Evolutionary conservation across 2,113 vertebrate species (phyloP), one percentile per base, ranked within the genome.

Genomic region (Hipposideros armiger): DNA sequence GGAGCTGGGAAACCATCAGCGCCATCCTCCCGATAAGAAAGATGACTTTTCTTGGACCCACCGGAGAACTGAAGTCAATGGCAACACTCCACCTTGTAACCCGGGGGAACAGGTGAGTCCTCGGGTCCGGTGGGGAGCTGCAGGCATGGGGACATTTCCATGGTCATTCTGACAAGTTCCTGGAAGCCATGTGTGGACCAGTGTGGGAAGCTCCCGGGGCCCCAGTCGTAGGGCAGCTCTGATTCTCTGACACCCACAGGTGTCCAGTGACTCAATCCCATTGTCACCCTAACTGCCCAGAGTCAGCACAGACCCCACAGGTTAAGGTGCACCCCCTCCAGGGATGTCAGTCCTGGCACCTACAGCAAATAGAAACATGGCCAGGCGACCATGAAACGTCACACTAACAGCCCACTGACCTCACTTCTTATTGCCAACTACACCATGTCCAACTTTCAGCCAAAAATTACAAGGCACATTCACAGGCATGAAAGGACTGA

Each of bases 91-190:
- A 47, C 20, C 6, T 36, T 22, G 40, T 64, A 28, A n/a, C 72
- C 2, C 2, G 28, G 26, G 67, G 45, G 90, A 45, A 17, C 58
- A 62, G 17, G 13, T 56, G 16, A 83, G 70, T 56, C 10, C 11
- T 24, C 11, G 76, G 30, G 45, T 42, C 16, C 2, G 6, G 28
- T n/a, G 28, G 66, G 73, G 50, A 47, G 28, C 17, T 1, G 40
- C 0, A n/a, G 11, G 22, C 4, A 15, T 26, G 16, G 40, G 10
- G 28, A 83, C 4, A 40, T 11, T 24, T 26, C 52, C 2, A 50
- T 45, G 66, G 26, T 62, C 47, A 70, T 58, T 84, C 42, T 22
- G 36, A 40, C 2, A 50, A 74, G 64, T 1, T 22, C 22, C 20
- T 19, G 9, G 42, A 74, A 13, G 28, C 26, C 13, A 26, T 14